Percentiles rank a stretch among this genome's conserved stretches.
Conservation (phyloP, 2,888 invertebrate genomes). For the Metallyticus violacea region DNA sequence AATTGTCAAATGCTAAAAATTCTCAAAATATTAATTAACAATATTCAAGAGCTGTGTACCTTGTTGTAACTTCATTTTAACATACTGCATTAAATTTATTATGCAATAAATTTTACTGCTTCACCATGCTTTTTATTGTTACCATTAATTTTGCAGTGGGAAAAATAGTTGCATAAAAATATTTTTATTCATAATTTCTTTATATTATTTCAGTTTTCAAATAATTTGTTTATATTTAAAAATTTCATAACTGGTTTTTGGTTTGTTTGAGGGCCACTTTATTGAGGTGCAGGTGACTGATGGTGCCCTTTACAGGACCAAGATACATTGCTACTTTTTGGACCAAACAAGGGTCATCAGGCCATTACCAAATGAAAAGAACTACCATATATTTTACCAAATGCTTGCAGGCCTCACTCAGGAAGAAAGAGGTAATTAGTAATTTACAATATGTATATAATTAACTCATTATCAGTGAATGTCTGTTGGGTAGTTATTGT, state of each 20-base stretch:
- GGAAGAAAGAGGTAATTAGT: constrained; percentile 67
- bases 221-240: not conserved
- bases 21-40: too few species aligned
- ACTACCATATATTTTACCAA: constrained; percentile 97
- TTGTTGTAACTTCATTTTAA: too few species aligned
- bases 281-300: constrained; percentile 95
- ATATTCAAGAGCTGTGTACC: too few species aligned
- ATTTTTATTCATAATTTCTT: constrained; percentile 17
- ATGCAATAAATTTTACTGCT: too few species aligned
- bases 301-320: constrained; percentile 89
- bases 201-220: not conserved
- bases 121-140: too few species aligned
- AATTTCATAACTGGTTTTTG: not conserved
- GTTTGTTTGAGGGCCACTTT: constrained; percentile 75
- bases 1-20: too few species aligned
- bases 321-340: constrained; percentile 93
- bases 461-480: too few species aligned
- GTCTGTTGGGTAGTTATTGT: too few species aligned
- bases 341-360: constrained; percentile 90
- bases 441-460: too few species aligned
- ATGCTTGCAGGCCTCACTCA: constrained; percentile 84
- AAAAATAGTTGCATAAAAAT: not conserved
- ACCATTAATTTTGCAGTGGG: too few species aligned
- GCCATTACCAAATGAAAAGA: constrained; percentile 83
- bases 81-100: too few species aligned